A percentile compares a stretch with the other conserved stretches of the same genome.
Evolutionary conservation across 2,888 invertebrate species (phyloP).

Genomic region (Calliphora vomitoria): DNA sequence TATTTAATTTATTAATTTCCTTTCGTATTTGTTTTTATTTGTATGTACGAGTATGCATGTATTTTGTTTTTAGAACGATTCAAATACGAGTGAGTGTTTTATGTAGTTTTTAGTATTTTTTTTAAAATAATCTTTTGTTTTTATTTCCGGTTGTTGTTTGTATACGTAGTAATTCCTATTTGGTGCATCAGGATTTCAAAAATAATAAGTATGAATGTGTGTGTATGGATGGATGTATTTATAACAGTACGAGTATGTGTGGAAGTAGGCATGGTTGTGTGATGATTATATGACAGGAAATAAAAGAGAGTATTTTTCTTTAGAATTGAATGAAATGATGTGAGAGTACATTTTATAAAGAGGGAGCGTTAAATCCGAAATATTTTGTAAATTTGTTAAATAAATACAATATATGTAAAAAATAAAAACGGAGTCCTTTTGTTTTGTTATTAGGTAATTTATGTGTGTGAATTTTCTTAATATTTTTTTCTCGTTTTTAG

Average conservation of each 20-base stretch:
- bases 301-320: not conserved
- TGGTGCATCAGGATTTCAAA: conserved; percentile 64
- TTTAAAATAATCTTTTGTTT: conserved; percentile 15
- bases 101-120: conserved; percentile 5
- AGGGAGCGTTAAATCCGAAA: conserved; percentile 15
- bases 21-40: conserved; percentile 20
- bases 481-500: conserved; percentile 19
- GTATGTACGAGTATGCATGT: not conserved
- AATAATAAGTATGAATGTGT: not conserved
- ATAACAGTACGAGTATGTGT: conserved; percentile 6
- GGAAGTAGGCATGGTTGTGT: conserved; percentile 16
- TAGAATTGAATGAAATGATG: too few species aligned
- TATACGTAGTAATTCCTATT: conserved; percentile 60
- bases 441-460: conserved; percentile 14
- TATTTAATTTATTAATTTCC: conserved; percentile 12
- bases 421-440: not conserved
- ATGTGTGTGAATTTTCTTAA: conserved; percentile 19
- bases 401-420: conserved; percentile 4
- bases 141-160: conserved; percentile 24
- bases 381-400: conserved; percentile 28
- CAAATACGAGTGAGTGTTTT: not conserved
- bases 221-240: not conserved
- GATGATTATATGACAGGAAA: conserved; percentile 29
- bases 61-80: conserved; percentile 34
- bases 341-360: not conserved